phyloP scores from a whole-genome alignment of 2,888 invertebrate genomes.

The Microctonus brassicae region DNA sequence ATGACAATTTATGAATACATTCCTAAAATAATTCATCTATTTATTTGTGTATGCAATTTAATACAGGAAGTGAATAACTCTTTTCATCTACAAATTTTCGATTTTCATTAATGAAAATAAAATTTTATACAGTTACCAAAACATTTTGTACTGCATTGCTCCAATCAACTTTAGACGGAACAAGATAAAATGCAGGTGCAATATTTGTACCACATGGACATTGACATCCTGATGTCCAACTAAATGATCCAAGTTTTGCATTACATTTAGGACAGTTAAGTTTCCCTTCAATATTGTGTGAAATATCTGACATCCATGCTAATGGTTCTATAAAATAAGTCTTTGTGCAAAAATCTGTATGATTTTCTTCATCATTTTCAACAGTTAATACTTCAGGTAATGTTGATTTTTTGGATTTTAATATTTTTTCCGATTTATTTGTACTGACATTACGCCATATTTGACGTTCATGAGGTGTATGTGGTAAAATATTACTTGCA shows the following conservation, averaged over 20 bases:
- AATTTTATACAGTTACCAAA: conserved; percentile 79
- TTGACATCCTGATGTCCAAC: conserved; percentile 88
- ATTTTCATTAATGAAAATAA: not conserved
- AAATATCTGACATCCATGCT: conserved; percentile 86
- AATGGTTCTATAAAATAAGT: conserved; percentile 92
- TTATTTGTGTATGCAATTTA: no score
- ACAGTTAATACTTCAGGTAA: conserved; percentile 30
- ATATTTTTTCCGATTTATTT: conserved; percentile 55
- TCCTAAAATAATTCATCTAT: conserved; percentile 37
- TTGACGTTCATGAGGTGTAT: conserved; percentile 73
- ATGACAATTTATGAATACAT: not conserved
- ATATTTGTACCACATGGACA: conserved; percentile 93
- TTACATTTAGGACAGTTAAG: conserved; percentile 88
- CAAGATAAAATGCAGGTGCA: conserved; percentile 91
- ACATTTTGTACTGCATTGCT: conserved; percentile 90
- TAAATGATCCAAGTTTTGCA: conserved; percentile 89
- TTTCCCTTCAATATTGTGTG: conserved; percentile 82
- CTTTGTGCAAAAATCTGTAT: conserved; percentile 74
- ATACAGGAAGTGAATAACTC: not conserved
- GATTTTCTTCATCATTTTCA: conserved; percentile 40
- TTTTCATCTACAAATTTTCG: not conserved
- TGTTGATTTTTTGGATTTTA: conserved; percentile 25
- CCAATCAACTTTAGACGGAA: conserved; percentile 91
- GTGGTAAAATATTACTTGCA: conserved; percentile 83
- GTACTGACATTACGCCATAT: conserved; percentile 70